Percentiles rank a stretch among this genome's conserved stretches.
phyloP scores from a whole-genome alignment of 2,888 invertebrate species.

The Macrophya alboannulata region DNA sequence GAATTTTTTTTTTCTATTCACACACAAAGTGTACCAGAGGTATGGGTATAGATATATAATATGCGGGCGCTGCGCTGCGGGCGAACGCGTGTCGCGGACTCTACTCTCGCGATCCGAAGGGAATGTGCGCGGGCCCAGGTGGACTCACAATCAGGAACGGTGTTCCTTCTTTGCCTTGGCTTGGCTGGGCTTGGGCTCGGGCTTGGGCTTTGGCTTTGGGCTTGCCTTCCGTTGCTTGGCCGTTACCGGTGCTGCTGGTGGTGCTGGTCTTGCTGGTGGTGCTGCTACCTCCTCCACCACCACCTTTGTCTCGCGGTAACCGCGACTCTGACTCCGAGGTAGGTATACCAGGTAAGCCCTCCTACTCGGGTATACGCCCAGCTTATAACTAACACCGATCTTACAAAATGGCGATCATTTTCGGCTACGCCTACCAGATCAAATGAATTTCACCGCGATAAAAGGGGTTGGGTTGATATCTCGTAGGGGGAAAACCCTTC shows the following conservation, averaged over 20 bases:
- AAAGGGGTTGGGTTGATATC: not conserved
- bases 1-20: not conserved
- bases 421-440: conserved; percentile 32
- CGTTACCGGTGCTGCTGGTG: not conserved
- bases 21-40: not conserved
- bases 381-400: conserved; percentile 5
- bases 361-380: conserved; percentile 28
- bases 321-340: not conserved
- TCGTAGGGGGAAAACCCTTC: not conserved
- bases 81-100: conserved; percentile 76
- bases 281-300: conserved; percentile 13
- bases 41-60: conserved; percentile 3
- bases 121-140: conserved; percentile 72
- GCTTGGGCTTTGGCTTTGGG: not conserved
- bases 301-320: conserved; percentile 34
- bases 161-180: conserved; percentile 26
- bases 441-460: not conserved
- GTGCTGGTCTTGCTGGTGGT: not conserved
- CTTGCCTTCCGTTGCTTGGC: not conserved
- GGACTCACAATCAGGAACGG: conserved; percentile 42
- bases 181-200: not conserved
- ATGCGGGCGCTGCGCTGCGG: conserved; percentile 38
- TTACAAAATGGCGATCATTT: conserved; percentile 49
- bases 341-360: conserved; percentile 36
- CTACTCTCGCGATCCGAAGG: conserved; percentile 63